Evolutionary conservation across 2,113 vertebrate species (phyloP).

Genomic region (Engraulis encrasicolus): DNA sequence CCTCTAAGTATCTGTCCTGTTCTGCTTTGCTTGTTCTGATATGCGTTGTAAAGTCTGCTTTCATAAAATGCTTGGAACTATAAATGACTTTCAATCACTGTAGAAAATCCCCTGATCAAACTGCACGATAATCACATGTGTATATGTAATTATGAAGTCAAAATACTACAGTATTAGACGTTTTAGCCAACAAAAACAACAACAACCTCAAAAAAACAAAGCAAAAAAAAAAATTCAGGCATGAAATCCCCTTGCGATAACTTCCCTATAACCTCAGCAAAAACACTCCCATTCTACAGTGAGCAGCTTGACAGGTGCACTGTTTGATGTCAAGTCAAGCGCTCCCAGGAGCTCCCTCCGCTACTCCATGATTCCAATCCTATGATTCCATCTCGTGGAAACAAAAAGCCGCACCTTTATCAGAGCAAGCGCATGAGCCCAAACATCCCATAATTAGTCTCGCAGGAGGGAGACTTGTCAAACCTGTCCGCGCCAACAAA

Average conservation of each 20-base stretch:
- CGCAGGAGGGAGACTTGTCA: conserved; percentile 47
- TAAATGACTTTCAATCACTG: neutral
- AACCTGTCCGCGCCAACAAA: conserved; percentile 42
- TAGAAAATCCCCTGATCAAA: neutral
- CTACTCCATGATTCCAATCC: conserved; percentile 37
- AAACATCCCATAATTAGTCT: conserved; percentile 47
- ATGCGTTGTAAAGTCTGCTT: neutral
- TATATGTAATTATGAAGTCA: neutral
- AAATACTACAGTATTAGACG: neutral
- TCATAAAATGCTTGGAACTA: neutral
- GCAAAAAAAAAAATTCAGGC: neutral
- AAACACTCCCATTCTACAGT: neutral
- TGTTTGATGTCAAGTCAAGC: conserved; percentile 31
- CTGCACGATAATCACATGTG: neutral
- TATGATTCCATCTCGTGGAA: conserved; percentile 14
- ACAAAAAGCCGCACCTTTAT: conserved; percentile 34
- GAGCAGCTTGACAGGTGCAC: conserved; percentile 24
- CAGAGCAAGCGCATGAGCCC: conserved; percentile 32
- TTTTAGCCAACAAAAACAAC: neutral
- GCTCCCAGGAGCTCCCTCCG: conserved; percentile 33
- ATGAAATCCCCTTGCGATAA: neutral
- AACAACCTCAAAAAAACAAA: too few species aligned
- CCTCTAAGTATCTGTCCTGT: too few species aligned
- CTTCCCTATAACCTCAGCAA: neutral
- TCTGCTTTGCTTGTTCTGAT: too few species aligned